Evolutionary conservation across 1,140 invertebrate genomes (phyloP), one percentile per base, ranked within the genome.

Genomic region (Pentalonia nigronervosa): DNA sequence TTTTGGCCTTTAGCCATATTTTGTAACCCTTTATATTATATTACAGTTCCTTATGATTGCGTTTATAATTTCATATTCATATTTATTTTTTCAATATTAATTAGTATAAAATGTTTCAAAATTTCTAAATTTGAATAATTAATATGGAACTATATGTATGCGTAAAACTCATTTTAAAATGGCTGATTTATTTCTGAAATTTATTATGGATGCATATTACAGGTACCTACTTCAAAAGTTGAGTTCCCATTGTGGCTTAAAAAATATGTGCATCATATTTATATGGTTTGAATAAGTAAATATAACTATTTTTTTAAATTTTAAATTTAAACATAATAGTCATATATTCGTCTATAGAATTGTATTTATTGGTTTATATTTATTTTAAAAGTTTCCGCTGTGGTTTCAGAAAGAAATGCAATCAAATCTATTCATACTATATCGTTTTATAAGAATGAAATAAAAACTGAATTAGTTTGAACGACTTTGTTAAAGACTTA

Each of bases 1-100:
- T 91, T 91, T 83, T 91, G 76, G 90, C 90, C 76, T 91, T 81
- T 81, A 34, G 90, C 76, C 90, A 91, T 36, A 83, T 48, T 91
- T 47, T 34, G 76, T 50, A 91, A 83, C 90, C 67, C 76, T 91
- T 83, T 91, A 83, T 60, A 90, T 53, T 60, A 90, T 53, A 67
- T 45, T 67, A 67, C 30, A 60, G 88, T 67, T 56, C 41, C 25
- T 90, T 45, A 45, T 45, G 53, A 90, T 90, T 67, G 89, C 56
- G 56, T 90, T 41, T 90, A 45, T 67, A 67, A 90, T 90, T 90
- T 67, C 14, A 23, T 8, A 45, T n/a, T 7, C 56, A 90, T 67
- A 90, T 60, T 60, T 90, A 23, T 76, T 67, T 67, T 67, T 90
- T n/a, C 56, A 45, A n/a, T 45, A 48, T 90, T 90, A 56, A 89